phyloP scores from a whole-genome alignment of 2,797 vertebrate species.

The Acestrorhynchus altus region DNA sequence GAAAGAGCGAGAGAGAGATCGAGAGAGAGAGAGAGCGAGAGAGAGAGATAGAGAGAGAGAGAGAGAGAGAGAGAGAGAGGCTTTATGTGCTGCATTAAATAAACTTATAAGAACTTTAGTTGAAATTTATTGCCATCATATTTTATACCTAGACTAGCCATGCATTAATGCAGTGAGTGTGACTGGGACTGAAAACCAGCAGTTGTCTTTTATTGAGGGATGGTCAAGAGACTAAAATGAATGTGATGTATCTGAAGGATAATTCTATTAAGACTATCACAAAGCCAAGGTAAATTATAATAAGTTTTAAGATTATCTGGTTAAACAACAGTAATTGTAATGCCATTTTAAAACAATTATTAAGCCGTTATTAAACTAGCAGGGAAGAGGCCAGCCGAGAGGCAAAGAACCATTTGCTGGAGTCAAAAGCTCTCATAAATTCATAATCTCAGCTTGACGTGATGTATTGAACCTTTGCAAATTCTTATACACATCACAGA shows the following conservation, averaged over 20 bases:
- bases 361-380: conserved; percentile 18
- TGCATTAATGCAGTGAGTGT: background rate
- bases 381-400: background rate
- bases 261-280: conserved; percentile 4
- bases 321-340: conserved; percentile 9
- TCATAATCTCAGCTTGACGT: conserved; percentile 84
- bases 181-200: background rate
- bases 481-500: conserved; percentile 82
- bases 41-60: too few relatives aligned
- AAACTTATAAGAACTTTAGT: conserved; percentile 18
- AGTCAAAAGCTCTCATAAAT: conserved; percentile 72
- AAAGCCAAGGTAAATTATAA: background rate
- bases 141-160: background rate
- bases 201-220: background rate
- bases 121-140: conserved; percentile 4
- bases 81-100: background rate
- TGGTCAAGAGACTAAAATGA: background rate
- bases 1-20: too few relatives aligned
- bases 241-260: background rate
- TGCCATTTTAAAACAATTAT: conserved; percentile 24
- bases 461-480: conserved; percentile 79
- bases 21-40: background rate
- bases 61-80: too few relatives aligned
- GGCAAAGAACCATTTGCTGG: conserved; percentile 28
- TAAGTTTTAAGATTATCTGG: background rate